phyloP scores from a whole-genome alignment of 2,888 invertebrate genomes.

The Thymelicus sylvestris region DNA sequence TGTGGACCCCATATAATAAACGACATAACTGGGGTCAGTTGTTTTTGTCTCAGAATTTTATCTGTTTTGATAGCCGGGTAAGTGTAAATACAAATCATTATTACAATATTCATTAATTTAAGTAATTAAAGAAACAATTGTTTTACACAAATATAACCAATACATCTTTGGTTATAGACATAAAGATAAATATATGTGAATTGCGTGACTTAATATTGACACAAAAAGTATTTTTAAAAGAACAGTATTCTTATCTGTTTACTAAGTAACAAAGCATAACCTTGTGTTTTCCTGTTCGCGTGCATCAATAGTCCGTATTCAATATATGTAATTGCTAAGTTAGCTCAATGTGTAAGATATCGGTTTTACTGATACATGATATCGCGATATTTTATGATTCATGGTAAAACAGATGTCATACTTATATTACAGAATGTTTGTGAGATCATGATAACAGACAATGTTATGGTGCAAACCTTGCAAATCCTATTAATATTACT shows the following conservation, averaged over 20 bases:
- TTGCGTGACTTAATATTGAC: not conserved
- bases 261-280: slow-evolving; percentile 7
- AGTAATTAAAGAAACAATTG: no score
- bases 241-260: not conserved
- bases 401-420: slow-evolving; percentile 14
- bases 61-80: slow-evolving; percentile 98
- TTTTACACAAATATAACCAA: no score
- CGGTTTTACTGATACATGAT: slow-evolving; percentile 5
- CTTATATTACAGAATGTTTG: not conserved
- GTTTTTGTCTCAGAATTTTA: slow-evolving; percentile 96
- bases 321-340: slow-evolving; percentile 3
- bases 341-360: slow-evolving; percentile 10
- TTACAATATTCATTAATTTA: no score
- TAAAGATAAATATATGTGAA: not conserved
- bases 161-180: no score
- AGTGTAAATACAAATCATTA: slow-evolving; percentile 52
- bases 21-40: slow-evolving; percentile 94
- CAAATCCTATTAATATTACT: no score
- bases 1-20: slow-evolving; percentile 98
- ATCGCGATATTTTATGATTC: slow-evolving; percentile 20
- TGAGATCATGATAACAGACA: not conserved
- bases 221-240: slow-evolving; percentile 6
- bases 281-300: slow-evolving; percentile 8
- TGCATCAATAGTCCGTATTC: slow-evolving; percentile 16
- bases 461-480: not conserved